Evolutionary conservation across 2,888 invertebrate genomes (phyloP).

Genomic region (Deilephila elpenor): DNA sequence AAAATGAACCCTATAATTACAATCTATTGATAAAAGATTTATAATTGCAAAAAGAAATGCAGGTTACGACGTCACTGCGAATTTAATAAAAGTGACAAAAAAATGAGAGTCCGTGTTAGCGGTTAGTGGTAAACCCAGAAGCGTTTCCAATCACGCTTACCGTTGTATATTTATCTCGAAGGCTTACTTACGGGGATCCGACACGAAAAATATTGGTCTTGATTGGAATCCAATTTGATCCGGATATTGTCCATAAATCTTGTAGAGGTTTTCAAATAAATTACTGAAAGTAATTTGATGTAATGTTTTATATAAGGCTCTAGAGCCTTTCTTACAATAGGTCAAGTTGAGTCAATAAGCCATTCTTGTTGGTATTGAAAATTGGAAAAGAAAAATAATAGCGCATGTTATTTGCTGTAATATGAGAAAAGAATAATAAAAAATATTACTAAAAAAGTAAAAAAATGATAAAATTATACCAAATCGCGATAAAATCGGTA

Average conservation of each 20-base stretch:
- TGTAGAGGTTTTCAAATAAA: not conserved
- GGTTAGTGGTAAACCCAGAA: conserved; percentile 35
- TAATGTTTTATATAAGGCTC: not conserved
- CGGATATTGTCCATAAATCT: conserved; percentile 11
- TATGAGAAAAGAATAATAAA: too few relatives aligned
- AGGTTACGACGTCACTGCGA: not conserved
- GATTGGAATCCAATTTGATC: conserved; percentile 30
- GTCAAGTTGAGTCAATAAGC: not conserved
- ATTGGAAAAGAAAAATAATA: not conserved
- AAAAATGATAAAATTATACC: too few relatives aligned
- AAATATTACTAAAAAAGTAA: too few relatives aligned
- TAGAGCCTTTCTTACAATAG: not conserved
- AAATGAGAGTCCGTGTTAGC: conserved; percentile 33
- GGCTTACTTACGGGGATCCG: conserved; percentile 27
- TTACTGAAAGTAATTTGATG: conserved; percentile 3
- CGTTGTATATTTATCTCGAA: conserved; percentile 50
- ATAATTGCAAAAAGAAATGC: too few relatives aligned
- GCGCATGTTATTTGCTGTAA: too few relatives aligned
- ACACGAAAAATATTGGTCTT: conserved; percentile 36
- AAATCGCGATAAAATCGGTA: too few relatives aligned
- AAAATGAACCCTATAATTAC: too few relatives aligned
- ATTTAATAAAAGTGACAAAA: conserved; percentile 2
- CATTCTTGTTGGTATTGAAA: not conserved
- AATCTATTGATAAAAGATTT: too few relatives aligned
- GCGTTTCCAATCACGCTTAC: conserved; percentile 52